phyloP scores from a whole-genome alignment of 2,888 invertebrate species.

The Limenitis camilla region DNA sequence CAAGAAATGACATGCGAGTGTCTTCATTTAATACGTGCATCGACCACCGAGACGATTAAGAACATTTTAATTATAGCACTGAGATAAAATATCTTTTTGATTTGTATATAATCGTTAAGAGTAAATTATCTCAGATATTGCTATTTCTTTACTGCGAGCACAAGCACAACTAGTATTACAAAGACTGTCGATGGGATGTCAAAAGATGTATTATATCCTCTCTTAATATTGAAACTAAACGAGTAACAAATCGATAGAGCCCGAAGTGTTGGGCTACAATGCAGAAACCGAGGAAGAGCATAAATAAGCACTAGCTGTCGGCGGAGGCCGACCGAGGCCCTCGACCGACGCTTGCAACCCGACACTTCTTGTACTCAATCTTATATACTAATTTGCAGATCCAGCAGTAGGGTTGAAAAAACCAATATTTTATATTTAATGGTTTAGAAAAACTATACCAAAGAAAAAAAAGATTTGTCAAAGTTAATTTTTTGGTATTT shows the following conservation, averaged over 20 bases:
- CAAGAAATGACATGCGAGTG: neutral
- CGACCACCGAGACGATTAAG: too few species aligned
- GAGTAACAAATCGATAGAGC: constrained; percentile 23
- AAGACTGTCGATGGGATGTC: constrained; percentile 10
- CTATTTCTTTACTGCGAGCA: constrained; percentile 2
- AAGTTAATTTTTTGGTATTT: too few species aligned
- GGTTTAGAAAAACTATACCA: neutral
- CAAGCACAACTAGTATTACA: constrained; percentile 8
- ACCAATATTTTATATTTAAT: neutral
- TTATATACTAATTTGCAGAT: constrained; percentile 60
- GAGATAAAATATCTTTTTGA: neutral
- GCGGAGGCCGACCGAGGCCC: constrained; percentile 45
- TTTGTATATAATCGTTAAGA: neutral
- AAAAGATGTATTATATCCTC: constrained; percentile 18
- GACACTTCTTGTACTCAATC: constrained; percentile 66
- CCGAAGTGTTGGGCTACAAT: constrained; percentile 26
- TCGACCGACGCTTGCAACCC: constrained; percentile 49
- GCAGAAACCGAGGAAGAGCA: constrained; percentile 27
- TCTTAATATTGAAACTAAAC: constrained; percentile 18
- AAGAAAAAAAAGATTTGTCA: too few species aligned
- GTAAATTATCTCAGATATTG: neutral
- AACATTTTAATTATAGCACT: neutral
- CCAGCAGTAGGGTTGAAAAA: constrained; percentile 41
- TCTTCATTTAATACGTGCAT: neutral
- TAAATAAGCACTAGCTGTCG: constrained; percentile 31